phyloP scores from a whole-genome alignment of 1,140 invertebrate species.

The Himalopsyche phryganea region DNA sequence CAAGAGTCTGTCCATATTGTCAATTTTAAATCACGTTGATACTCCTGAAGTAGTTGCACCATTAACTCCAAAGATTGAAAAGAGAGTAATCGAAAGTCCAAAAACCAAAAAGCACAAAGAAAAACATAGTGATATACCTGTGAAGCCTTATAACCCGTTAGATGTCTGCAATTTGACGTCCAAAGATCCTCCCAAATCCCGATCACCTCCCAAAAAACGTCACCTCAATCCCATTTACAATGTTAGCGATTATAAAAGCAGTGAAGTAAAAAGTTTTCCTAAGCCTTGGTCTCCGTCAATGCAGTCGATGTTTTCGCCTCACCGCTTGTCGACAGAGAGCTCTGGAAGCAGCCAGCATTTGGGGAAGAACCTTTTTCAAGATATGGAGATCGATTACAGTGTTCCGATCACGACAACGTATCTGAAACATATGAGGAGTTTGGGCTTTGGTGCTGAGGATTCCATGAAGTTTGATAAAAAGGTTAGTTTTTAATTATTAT shows the following conservation, averaged over 20 bases:
- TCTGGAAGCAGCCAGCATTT: slow-evolving; percentile 24
- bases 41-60: not conserved
- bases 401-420: slow-evolving; percentile 84
- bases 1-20: not conserved
- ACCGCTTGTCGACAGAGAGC: slow-evolving; percentile 39
- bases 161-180: slow-evolving; percentile 65
- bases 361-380: slow-evolving; percentile 39
- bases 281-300: slow-evolving; percentile 31
- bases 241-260: slow-evolving; percentile 34
- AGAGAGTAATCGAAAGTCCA: slow-evolving; percentile 38
- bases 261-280: slow-evolving; percentile 38
- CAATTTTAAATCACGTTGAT: too few species aligned
- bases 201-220: slow-evolving; percentile 50
- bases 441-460: slow-evolving; percentile 58
- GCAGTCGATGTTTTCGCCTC: slow-evolving; percentile 53
- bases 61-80: slow-evolving; percentile 40
- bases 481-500: slow-evolving; percentile 38
- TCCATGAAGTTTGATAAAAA: slow-evolving; percentile 58
- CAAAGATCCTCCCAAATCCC: slow-evolving; percentile 57
- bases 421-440: slow-evolving; percentile 72
- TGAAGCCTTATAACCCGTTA: slow-evolving; percentile 62
- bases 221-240: slow-evolving; percentile 36
- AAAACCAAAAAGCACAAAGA: slow-evolving; percentile 36
- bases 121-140: slow-evolving; percentile 38
- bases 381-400: slow-evolving; percentile 68